Percentiles rank a stretch among this genome's conserved stretches.
Evolutionary conservation across 2,113 vertebrate species (phyloP).

Genomic region (Epinephelus moara): DNA sequence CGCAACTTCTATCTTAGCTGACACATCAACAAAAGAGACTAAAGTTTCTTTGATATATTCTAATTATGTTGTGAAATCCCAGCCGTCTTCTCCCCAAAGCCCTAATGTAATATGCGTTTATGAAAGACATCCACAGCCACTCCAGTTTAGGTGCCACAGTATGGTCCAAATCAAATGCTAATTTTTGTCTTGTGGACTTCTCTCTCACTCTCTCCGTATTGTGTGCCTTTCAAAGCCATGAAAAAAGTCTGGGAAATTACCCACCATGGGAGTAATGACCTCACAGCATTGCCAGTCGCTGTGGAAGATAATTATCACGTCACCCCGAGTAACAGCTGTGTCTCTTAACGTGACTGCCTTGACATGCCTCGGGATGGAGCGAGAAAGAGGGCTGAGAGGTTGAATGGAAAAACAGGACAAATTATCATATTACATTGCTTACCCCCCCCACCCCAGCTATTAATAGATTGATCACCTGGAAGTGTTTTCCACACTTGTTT

Average conservation of each 20-base stretch:
- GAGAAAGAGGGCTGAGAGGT: background rate
- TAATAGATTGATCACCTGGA: background rate
- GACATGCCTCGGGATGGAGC: constrained; percentile 17
- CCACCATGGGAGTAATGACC: constrained; percentile 19
- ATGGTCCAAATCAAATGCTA: constrained; percentile 44
- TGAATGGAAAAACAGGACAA: constrained; percentile 3
- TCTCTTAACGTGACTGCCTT: constrained; percentile 20
- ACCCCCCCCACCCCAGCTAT: background rate
- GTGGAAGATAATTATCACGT: constrained; percentile 48
- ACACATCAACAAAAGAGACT: constrained; percentile 57
- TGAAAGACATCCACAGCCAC: constrained; percentile 52
- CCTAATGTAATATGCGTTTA: constrained; percentile 75
- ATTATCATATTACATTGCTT: constrained; percentile 10
- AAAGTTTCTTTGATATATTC: constrained; percentile 66
- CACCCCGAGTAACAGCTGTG: background rate
- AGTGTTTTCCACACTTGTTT: background rate
- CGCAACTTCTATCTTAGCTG: constrained; percentile 13
- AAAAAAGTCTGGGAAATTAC: constrained; percentile 28
- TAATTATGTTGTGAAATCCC: constrained; percentile 68
- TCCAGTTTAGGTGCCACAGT: constrained; percentile 16
- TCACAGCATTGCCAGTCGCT: constrained; percentile 12
- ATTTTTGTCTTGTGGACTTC: constrained; percentile 32
- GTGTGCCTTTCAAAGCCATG: background rate
- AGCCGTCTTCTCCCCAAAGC: constrained; percentile 61
- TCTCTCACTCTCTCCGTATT: background rate